Base-by-base conservation (phyloP, 2,888 invertebrate genomes). In the Temnothorax ravouxi region DNA sequence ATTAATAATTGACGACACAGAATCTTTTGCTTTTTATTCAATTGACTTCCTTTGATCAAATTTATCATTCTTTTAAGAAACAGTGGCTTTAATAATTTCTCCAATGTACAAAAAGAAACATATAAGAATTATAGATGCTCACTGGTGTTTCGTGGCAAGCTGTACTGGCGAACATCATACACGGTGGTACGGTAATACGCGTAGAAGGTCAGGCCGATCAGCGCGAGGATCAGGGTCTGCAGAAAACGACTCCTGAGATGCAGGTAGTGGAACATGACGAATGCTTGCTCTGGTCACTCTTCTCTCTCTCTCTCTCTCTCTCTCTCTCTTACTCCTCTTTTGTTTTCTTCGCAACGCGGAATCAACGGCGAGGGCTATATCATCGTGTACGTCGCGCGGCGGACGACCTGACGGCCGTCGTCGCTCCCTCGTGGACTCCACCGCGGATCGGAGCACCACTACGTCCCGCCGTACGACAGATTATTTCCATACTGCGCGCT, bases 171-270 rank as follows among this genome's bases (percentile, higher is more conserved):
- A 41, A 92, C 84, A 38, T 94, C 93, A 76, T 90, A 91, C 83
- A 91, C 85, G 8, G 93, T 92, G 15, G 93, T 93, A 52, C 93
- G 92, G 84, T 94, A 94, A 84, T 94, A 94, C 3, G 93, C 93
- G 79, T 94, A 94, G 69, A 94, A 92, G 34, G 94, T 94, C 47
- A 95, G 89, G 34, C 91, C 90, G 52, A 94, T 86, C 59, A 94
- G 90, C 85, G 92, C 94, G 62, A 94, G 86, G 85, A 94, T 91
- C 74, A 94, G 92, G 77, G 88, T 92, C 87, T 93, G 93, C 64
- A 93, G 88, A 84, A 91, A 85, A 84, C 93, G 93, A 89, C 92
- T 94, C 76, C 94, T 93, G 77, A 93, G 89, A 90, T 93, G 92
- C 76, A 93, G 85, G 86, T 93, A 91, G 67, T 91, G 86, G 83